Conservation (phyloP, 2,113 vertebrate species). For the Takifugu bimaculatus region DNA sequence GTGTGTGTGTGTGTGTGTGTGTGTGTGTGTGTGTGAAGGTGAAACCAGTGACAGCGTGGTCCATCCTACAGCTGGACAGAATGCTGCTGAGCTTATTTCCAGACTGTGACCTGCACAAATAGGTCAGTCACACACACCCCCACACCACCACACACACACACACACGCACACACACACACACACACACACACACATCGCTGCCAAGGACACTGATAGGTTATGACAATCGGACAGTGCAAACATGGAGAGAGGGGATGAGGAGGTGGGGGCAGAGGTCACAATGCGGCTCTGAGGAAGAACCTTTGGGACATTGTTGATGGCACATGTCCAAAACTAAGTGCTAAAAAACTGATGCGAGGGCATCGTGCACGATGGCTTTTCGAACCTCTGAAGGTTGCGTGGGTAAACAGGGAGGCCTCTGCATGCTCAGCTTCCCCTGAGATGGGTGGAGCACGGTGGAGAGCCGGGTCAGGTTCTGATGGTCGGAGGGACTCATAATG, state of each 20-base stretch:
- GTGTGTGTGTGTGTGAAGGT: conserved; percentile 16
- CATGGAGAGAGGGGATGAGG: neutral
- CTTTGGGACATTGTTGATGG: too few relatives aligned
- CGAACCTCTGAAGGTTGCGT: too few relatives aligned
- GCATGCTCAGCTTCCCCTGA: too few relatives aligned
- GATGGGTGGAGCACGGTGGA: too few relatives aligned
- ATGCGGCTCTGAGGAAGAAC: too few relatives aligned
- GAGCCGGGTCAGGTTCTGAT: too few relatives aligned
- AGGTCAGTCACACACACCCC: conserved; percentile 23
- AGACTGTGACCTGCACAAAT: conserved; percentile 21
- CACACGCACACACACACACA: conserved; percentile 14
- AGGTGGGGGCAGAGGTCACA: too few relatives aligned
- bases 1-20: conserved; percentile 7
- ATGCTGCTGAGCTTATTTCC: conserved; percentile 39
- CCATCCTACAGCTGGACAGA: conserved; percentile 20
- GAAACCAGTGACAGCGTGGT: conserved; percentile 9
- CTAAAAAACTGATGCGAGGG: too few relatives aligned
- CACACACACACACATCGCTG: conserved; percentile 13
- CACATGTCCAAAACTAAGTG: too few relatives aligned
- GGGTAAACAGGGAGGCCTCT: too few relatives aligned
- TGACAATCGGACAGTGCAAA: neutral
- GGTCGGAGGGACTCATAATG: too few relatives aligned
- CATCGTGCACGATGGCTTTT: too few relatives aligned
- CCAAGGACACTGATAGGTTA: conserved; percentile 44
- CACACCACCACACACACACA: conserved; percentile 12